These are phyloP conservation scores for Brachymystax lenok DNA, from an alignment of 2,797 vertebrate genomes.

Conservation along the genomic window DNA sequence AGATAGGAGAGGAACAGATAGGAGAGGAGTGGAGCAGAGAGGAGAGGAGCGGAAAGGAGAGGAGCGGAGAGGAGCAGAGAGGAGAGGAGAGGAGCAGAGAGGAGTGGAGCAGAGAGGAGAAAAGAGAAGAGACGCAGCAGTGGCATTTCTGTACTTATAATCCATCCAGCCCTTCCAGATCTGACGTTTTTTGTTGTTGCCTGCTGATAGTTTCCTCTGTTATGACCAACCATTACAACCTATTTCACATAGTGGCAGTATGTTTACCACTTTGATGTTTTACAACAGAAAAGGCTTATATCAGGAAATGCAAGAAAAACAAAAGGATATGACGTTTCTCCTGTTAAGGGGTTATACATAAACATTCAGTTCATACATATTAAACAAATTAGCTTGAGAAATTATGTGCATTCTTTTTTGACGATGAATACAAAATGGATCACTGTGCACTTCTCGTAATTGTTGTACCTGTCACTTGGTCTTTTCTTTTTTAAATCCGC, in stretches of 20 bases:
- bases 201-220: constrained; percentile 68
- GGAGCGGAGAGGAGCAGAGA: too few species aligned
- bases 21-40: too few species aligned
- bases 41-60: neutral
- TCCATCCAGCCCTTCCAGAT: too few species aligned
- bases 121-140: too few species aligned
- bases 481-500: neutral
- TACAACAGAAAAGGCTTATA: neutral
- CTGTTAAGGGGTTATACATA: too few species aligned
- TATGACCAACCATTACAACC: constrained; percentile 46
- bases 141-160: too few species aligned
- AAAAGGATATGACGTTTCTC: neutral
- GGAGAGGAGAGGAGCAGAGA: too few species aligned
- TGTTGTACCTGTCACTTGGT: neutral
- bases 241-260: neutral
- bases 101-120: too few species aligned
- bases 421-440: neutral
- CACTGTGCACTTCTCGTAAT: neutral
- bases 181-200: constrained; percentile 62
- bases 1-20: constrained; percentile 21
- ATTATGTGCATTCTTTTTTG: neutral
- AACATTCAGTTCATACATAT: too few species aligned
- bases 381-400: neutral
- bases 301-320: neutral
- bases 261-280: neutral